These are phyloP conservation scores for Podotricha telesiphe DNA, from an alignment of 2,888 invertebrate genomes.

Conservation along the genomic window DNA sequence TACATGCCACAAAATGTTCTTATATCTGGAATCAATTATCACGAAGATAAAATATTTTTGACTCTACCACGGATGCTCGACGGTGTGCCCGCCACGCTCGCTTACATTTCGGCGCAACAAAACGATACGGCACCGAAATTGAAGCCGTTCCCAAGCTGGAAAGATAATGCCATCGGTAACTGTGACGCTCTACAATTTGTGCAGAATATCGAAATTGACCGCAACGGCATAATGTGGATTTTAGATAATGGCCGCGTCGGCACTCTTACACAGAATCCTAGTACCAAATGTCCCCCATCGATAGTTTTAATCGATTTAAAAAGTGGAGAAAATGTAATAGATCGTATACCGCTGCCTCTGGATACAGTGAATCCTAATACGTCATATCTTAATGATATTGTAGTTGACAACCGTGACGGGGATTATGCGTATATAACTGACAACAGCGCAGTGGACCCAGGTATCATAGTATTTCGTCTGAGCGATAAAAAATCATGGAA, in stretches of 20 bases:
- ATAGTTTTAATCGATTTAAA: constrained; percentile 87
- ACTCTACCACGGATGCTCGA: constrained; percentile 87
- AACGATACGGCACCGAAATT: constrained; percentile 83
- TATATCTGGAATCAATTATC: constrained; percentile 87
- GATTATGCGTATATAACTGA: constrained; percentile 90
- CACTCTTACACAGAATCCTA: constrained; percentile 82
- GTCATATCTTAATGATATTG: constrained; percentile 88
- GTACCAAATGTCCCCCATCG: constrained; percentile 86
- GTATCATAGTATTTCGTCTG: constrained; percentile 88
- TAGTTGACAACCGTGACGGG: constrained; percentile 87
- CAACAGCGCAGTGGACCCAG: constrained; percentile 86
- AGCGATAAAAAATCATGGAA: constrained; percentile 88
- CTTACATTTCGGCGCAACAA: constrained; percentile 79
- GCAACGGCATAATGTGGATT: constrained; percentile 87
- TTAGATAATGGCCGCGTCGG: constrained; percentile 87
- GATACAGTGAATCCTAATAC: constrained; percentile 83
- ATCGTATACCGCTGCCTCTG: constrained; percentile 85
- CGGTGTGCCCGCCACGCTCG: constrained; percentile 88
- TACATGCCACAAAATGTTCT: constrained; percentile 88
- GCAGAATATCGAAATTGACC: constrained; percentile 89
- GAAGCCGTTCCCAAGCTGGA: constrained; percentile 89
- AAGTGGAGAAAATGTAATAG: constrained; percentile 79
- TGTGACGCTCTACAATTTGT: constrained; percentile 89
- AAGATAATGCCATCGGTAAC: constrained; percentile 86
- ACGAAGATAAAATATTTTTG: constrained; percentile 86